phyloP scores from a whole-genome alignment of 2,113 vertebrate species.

The Eretmochelys imbricata region DNA sequence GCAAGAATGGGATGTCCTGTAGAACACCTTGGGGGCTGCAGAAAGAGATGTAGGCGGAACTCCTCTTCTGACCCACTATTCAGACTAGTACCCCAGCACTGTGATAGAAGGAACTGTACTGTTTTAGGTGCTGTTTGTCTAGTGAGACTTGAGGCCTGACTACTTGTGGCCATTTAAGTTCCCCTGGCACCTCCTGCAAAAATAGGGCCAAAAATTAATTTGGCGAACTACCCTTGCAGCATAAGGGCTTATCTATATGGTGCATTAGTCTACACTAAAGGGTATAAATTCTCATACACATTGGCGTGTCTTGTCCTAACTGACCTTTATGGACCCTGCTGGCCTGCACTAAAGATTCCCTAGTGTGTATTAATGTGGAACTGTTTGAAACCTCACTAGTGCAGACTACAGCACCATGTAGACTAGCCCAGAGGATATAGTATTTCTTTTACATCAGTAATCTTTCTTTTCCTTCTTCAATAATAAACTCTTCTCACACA shows the following conservation, averaged over 20 bases:
- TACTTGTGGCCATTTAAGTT: rapidly evolving
- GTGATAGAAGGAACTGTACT: neutral
- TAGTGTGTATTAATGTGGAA: neutral
- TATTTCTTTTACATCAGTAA: rapidly evolving
- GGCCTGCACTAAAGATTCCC: neutral
- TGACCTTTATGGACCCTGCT: neutral
- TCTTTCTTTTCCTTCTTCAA: neutral
- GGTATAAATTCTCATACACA: neutral
- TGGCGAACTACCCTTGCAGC: neutral
- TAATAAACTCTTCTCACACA: rapidly evolving
- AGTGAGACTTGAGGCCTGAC: rapidly evolving
- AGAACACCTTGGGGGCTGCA: neutral
- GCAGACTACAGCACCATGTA: neutral
- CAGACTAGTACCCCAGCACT: neutral
- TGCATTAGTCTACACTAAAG: neutral
- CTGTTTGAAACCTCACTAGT: neutral
- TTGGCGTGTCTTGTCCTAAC: neutral
- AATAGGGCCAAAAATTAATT: neutral
- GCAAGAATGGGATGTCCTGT: neutral
- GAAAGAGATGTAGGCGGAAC: neutral
- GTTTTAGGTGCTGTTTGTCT: neutral
- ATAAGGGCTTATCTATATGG: neutral
- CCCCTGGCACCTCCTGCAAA: neutral
- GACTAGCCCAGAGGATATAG: neutral
- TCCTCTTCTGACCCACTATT: neutral